Conservation (phyloP, 2,797 vertebrate species). For the Intellagama lesueurii region DNA sequence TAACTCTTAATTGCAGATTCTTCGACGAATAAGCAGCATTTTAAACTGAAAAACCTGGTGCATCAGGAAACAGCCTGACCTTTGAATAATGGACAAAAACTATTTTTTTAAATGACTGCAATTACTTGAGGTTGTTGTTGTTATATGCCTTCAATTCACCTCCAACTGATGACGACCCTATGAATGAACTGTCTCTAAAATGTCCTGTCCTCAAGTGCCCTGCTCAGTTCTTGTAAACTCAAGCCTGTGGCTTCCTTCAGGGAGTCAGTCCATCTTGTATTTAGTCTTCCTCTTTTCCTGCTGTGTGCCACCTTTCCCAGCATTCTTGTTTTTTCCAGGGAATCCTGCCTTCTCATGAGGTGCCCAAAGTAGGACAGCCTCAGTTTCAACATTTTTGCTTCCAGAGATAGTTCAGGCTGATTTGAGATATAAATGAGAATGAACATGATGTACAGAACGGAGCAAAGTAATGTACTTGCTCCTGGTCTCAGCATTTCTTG, state of each 20-base stretch:
- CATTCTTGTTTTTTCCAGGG: no score
- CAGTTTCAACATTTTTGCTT: neutral
- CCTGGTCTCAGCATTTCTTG: conserved; percentile 10
- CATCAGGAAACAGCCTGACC: neutral
- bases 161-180: no score
- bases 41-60: neutral
- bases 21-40: neutral
- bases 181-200: no score
- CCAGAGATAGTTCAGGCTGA: conserved; percentile 27
- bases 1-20: neutral
- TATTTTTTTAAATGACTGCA: neutral
- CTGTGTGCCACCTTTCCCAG: no score
- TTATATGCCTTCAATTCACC: no score
- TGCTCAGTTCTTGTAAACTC: no score
- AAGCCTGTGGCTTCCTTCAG: no score
- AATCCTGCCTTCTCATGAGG: no score
- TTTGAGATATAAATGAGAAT: neutral
- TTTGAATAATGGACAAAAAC: conserved; percentile 34
- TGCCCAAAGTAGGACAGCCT: neutral
- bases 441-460: conserved; percentile 22
- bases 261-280: no score
- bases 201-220: no score
- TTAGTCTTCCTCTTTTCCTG: no score
- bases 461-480: conserved; percentile 2
- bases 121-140: neutral